Evolutionary conservation across 2,888 invertebrate species (phyloP).

Genomic region (Halictus ligatus): DNA sequence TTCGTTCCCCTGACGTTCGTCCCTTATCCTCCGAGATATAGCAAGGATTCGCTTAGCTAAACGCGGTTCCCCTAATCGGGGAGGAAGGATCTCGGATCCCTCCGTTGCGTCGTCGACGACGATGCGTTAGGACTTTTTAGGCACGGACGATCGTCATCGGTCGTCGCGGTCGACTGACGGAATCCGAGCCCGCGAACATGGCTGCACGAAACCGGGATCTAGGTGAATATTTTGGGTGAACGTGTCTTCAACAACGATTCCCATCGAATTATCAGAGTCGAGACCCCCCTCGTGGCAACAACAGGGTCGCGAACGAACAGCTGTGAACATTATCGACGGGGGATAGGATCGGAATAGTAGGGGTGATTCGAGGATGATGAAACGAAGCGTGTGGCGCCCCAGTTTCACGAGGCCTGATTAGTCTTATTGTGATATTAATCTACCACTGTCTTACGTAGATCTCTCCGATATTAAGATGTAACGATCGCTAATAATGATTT

Average conservation of each 20-base stretch:
- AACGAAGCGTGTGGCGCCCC: conserved; percentile 63
- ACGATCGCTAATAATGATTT: conserved; percentile 73
- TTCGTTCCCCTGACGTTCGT: conserved; percentile 20
- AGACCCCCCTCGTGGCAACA: conserved; percentile 49
- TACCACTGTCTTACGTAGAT: conserved; percentile 85
- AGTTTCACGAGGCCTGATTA: conserved; percentile 83
- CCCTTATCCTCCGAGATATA: conserved; percentile 15
- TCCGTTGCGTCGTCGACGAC: background rate
- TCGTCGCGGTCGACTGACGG: background rate
- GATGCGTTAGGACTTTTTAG: background rate
- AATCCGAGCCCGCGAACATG: conserved; percentile 29
- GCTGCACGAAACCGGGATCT: conserved; percentile 1
- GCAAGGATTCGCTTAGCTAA: conserved; percentile 33
- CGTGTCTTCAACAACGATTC: conserved; percentile 40
- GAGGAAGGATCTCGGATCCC: background rate
- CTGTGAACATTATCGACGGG: background rate
- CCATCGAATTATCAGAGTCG: conserved; percentile 39
- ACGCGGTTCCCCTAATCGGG: too few relatives aligned
- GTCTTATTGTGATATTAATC: conserved; percentile 85
- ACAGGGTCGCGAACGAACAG: conserved; percentile 49
- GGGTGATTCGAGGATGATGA: conserved; percentile 1
- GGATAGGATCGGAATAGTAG: background rate
- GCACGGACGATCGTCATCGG: background rate
- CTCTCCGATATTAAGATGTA: conserved; percentile 82
- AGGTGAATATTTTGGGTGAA: background rate